These are phyloP conservation scores for Styela clava DNA, from an alignment of 23 tunicate species.

Conservation along the genomic window DNA sequence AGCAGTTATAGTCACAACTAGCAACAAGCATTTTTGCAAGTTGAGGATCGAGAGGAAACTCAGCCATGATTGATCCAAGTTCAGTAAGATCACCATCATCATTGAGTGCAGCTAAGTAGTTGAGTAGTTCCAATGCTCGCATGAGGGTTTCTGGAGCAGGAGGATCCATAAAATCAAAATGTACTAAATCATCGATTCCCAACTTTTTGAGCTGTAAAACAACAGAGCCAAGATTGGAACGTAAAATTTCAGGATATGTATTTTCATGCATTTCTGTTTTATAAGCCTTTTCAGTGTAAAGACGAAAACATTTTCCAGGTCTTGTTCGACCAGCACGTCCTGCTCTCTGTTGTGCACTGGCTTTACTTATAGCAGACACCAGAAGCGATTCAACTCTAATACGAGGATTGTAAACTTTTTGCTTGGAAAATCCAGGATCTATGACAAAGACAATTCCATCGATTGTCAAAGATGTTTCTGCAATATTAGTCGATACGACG, in stretches of 20 bases:
- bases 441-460: slow-evolving; percentile 97
- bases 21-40: slow-evolving; percentile 97
- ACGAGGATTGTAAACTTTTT: slow-evolving; percentile 95
- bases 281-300: slow-evolving; percentile 95
- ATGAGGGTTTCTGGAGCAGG: slow-evolving; percentile 98
- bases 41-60: slow-evolving; percentile 99
- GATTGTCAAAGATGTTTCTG: slow-evolving; percentile 95
- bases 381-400: slow-evolving; percentile 95
- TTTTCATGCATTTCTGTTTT: slow-evolving; percentile 93
- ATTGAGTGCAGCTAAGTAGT: slow-evolving; percentile 91
- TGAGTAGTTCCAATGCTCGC: slow-evolving; percentile 91
- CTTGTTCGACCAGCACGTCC: slow-evolving; percentile 95
- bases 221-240: slow-evolving; percentile 91
- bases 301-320: slow-evolving; percentile 95
- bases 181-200: slow-evolving; percentile 96
- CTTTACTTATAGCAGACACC: slow-evolving; percentile 94
- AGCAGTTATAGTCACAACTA: slow-evolving; percentile 96
- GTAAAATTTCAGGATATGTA: slow-evolving; percentile 90
- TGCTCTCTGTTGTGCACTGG: slow-evolving; percentile 95
- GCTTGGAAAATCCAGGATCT: slow-evolving; percentile 99
- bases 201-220: slow-evolving; percentile 90
- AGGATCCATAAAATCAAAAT: slow-evolving; percentile 98
- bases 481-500: slow-evolving; percentile 91
- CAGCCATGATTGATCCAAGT: slow-evolving; percentile 99
- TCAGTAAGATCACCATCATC: slow-evolving; percentile 98